phyloP scores from a whole-genome alignment of 2,888 invertebrate species.

The Caradrina kadenii region DNA sequence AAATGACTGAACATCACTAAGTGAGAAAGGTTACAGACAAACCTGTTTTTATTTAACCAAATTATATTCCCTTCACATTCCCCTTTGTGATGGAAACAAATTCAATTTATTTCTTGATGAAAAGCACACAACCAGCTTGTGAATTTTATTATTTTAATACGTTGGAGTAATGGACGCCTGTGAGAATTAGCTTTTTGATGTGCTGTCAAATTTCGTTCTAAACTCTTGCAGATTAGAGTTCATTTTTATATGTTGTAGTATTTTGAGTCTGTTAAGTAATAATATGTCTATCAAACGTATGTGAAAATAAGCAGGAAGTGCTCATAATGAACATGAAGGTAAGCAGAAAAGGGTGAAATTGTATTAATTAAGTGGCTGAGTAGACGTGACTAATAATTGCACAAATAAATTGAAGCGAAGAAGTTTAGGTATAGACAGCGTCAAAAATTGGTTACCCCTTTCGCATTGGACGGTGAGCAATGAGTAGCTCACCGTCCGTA shows the following conservation, averaged over 20 bases:
- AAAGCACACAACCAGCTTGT: conserved; percentile 40
- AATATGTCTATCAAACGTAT: conserved; percentile 18
- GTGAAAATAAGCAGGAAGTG: conserved; percentile 18
- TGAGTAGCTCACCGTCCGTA: too few relatives aligned
- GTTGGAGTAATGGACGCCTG: conserved; percentile 37
- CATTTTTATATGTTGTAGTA: background rate
- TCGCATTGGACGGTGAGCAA: too few relatives aligned
- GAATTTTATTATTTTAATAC: conserved; percentile 49
- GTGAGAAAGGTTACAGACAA: conserved; percentile 24
- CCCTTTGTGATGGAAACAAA: conserved; percentile 49
- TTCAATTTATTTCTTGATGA: conserved; percentile 54
- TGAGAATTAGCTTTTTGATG: conserved; percentile 35
- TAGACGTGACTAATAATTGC: background rate
- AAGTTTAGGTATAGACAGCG: too few relatives aligned
- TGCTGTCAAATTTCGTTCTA: background rate
- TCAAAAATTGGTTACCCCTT: too few relatives aligned
- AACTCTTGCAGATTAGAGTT: background rate
- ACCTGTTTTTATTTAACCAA: conserved; percentile 42
- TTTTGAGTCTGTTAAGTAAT: conserved; percentile 12
- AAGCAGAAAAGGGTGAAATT: background rate
- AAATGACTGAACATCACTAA: conserved; percentile 12
- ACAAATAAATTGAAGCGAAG: background rate
- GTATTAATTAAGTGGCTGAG: background rate
- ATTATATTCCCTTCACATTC: conserved; percentile 32
- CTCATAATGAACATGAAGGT: conserved; percentile 7